Conservation (phyloP, 2,888 invertebrate genomes). For the Nematopogon swammerdamellus region DNA sequence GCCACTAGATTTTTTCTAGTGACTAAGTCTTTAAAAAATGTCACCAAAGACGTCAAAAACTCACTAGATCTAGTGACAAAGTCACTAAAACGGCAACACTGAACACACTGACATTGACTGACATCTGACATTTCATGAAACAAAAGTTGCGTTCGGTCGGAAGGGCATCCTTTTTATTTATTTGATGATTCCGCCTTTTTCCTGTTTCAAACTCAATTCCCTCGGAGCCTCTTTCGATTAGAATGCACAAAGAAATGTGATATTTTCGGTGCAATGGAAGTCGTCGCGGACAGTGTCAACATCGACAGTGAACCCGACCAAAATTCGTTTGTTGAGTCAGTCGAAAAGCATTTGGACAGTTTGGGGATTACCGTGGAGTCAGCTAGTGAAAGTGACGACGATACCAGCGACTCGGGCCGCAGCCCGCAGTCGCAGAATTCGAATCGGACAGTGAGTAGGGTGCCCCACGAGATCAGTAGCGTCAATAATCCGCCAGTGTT, state of each 20-base stretch:
- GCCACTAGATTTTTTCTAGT: too few relatives aligned
- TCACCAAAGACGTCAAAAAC: too few relatives aligned
- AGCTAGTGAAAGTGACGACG: neutral
- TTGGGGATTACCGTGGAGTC: neutral
- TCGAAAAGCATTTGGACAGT: neutral
- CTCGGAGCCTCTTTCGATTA: too few relatives aligned
- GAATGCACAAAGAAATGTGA: neutral
- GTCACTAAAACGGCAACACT: too few relatives aligned
- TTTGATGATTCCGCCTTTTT: too few relatives aligned
- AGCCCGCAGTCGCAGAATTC: neutral
- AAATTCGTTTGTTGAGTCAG: neutral
- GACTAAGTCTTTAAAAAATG: too few relatives aligned
- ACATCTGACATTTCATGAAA: too few relatives aligned
- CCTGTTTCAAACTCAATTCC: too few relatives aligned
- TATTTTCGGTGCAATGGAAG: neutral
- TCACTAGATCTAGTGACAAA: too few relatives aligned
- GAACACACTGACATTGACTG: too few relatives aligned
- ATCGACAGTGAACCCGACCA: neutral
- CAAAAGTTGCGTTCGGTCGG: too few relatives aligned
- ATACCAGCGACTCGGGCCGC: neutral
- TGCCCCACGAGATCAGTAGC: neutral
- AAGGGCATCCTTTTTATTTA: too few relatives aligned
- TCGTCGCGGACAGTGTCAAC: neutral
- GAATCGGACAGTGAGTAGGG: neutral
- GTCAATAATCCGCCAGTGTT: conserved; percentile 14